A percentile compares a stretch with the other conserved stretches of the same genome.
Conservation (phyloP, 53 echinoderm and acorn worm species). For the Luidia sarsii region DNA sequence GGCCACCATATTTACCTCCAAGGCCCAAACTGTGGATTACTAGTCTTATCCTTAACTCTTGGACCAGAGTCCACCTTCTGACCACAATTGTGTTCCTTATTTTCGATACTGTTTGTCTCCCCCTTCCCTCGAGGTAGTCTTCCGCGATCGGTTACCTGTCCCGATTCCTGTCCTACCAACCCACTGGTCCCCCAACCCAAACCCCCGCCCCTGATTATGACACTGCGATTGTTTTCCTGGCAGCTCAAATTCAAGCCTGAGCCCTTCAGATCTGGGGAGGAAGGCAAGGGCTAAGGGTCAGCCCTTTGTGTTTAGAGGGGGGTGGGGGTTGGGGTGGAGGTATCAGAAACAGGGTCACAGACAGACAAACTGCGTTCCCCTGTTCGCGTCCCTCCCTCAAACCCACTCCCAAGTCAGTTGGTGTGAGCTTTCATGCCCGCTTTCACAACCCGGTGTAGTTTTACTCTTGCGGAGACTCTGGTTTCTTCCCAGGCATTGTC, state of each 20-base stretch:
- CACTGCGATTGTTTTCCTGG: constrained; percentile 50
- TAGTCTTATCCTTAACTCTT: constrained; percentile 32
- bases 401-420: constrained; percentile 13
- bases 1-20: constrained; percentile 16
- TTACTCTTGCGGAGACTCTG: constrained; percentile 26
- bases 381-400: neutral
- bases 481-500: constrained; percentile 49
- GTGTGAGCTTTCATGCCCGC: constrained; percentile 51
- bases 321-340: no score
- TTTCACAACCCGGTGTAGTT: constrained; percentile 47
- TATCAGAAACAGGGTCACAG: constrained; percentile 47
- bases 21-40: constrained; percentile 35
- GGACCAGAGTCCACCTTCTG: constrained; percentile 14
- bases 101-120: constrained; percentile 26
- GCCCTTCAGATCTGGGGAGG: no score
- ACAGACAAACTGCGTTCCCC: no score
- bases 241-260: constrained; percentile 31
- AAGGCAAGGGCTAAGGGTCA: constrained; percentile 28
- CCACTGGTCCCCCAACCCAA: no score
- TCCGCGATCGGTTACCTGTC: constrained; percentile 44
- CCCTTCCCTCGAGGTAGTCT: constrained; percentile 47
- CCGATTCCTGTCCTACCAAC: constrained; percentile 27
- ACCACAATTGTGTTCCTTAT: constrained; percentile 20
- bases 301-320: constrained; percentile 45
- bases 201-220: constrained; percentile 48